Evolutionary conservation across 2,888 invertebrate species (phyloP).

Genomic region (Pachycephus smyrnensis): DNA sequence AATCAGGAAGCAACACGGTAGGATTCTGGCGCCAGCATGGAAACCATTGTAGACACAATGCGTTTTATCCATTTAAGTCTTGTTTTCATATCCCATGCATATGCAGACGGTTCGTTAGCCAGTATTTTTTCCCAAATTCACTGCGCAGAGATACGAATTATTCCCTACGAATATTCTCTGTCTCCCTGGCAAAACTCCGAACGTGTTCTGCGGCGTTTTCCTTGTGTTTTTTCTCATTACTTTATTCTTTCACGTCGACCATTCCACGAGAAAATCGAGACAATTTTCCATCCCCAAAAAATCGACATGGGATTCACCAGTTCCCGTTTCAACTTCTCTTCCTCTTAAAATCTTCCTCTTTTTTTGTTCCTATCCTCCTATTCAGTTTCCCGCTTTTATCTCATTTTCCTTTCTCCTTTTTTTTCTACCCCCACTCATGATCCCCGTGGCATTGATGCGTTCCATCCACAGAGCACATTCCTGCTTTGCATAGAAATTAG

Average conservation of each 20-base stretch:
- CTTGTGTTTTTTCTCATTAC: neutral
- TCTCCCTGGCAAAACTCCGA: neutral
- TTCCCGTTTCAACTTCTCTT: neutral
- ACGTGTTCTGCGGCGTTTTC: neutral
- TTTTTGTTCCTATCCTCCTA: neutral
- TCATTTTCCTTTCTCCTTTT: neutral
- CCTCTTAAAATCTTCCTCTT: neutral
- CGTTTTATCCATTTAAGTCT: neutral
- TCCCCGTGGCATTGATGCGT: neutral
- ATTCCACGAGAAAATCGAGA: neutral
- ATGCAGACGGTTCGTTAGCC: neutral
- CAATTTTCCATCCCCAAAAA: neutral
- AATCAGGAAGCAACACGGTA: neutral
- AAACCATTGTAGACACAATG: neutral
- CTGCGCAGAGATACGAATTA: neutral
- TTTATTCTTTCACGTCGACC: neutral
- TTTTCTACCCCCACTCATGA: neutral
- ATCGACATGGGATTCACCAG: neutral
- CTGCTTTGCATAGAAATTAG: neutral
- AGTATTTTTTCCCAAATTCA: neutral
- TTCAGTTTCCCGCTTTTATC: neutral
- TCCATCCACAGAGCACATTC: neutral
- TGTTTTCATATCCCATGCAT: neutral
- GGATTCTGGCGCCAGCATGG: neutral
- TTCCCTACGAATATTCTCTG: neutral